phyloP scores from a whole-genome alignment of 2,797 vertebrate genomes.

The Alouatta caraya region DNA sequence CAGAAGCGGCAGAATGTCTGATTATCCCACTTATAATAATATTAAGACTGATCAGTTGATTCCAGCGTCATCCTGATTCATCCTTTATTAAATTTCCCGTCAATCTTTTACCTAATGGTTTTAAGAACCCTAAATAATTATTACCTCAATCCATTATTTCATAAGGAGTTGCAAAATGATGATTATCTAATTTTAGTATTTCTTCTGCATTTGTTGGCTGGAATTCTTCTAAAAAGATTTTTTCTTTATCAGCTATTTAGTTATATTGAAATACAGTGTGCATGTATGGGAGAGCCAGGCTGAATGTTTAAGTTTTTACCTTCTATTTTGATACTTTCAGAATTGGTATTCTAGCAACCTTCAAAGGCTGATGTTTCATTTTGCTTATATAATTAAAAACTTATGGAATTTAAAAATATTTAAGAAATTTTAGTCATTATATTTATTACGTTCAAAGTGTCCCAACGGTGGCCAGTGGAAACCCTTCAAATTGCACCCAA shows the following conservation, averaged over 20 bases:
- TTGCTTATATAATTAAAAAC: background rate
- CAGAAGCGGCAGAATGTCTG: background rate
- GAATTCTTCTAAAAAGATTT: background rate
- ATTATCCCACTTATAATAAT: background rate
- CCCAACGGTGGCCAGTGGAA: background rate
- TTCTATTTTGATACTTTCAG: background rate
- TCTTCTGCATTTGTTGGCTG: background rate
- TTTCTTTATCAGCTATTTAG: background rate
- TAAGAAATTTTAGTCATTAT: background rate
- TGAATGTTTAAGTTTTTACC: background rate
- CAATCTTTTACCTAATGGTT: background rate
- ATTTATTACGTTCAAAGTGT: background rate
- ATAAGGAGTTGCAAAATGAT: background rate
- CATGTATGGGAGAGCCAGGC: background rate
- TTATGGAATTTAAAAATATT: background rate
- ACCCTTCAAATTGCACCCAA: background rate
- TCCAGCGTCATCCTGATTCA: background rate
- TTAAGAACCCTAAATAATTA: background rate
- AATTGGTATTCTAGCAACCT: background rate
- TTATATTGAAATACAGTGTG: background rate
- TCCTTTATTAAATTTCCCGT: background rate
- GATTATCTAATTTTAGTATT: background rate
- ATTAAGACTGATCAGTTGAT: background rate
- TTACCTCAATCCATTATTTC: background rate
- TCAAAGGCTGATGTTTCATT: background rate